A percentile compares a stretch with the other conserved stretches of the same genome.
These are phyloP conservation scores for Heliconius ismenius DNA, from an alignment of 2,888 invertebrate genomes.

Conservation along the genomic window DNA sequence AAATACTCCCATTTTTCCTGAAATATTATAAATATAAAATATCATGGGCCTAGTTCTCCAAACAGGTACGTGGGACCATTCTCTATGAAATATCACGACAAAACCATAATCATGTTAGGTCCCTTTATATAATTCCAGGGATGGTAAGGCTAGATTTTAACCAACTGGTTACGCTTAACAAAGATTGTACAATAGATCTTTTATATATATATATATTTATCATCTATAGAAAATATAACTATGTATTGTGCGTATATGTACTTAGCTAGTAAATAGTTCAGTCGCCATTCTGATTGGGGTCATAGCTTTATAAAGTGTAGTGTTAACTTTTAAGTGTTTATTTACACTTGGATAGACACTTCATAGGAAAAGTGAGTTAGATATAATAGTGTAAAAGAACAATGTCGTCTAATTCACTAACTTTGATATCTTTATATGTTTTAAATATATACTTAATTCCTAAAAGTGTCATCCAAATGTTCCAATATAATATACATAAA, in stretches of 20 bases:
- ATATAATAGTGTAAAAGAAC: not conserved
- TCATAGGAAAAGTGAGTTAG: not conserved
- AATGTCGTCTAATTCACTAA: constrained; percentile 11
- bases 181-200: constrained; percentile 75
- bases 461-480: constrained; percentile 16
- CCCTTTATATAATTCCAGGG: constrained; percentile 66
- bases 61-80: constrained; percentile 77
- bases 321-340: constrained; percentile 49
- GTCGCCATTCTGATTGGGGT: constrained; percentile 72
- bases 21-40: not conserved
- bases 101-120: constrained; percentile 75
- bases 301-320: constrained; percentile 86
- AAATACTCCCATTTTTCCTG: not conserved
- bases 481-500: constrained; percentile 1
- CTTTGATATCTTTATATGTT: not conserved
- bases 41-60: constrained; percentile 62
- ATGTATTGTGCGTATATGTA: constrained; percentile 61
- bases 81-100: constrained; percentile 73
- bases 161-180: constrained; percentile 79
- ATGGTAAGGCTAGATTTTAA: constrained; percentile 67
- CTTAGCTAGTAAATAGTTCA: constrained; percentile 41
- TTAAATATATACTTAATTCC: not conserved
- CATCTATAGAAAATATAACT: constrained; percentile 62
- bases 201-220: constrained; percentile 71
- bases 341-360: constrained; percentile 31